Base-by-base conservation (phyloP, 2,113 vertebrate genomes). In the Apteryx owenii region DNA sequence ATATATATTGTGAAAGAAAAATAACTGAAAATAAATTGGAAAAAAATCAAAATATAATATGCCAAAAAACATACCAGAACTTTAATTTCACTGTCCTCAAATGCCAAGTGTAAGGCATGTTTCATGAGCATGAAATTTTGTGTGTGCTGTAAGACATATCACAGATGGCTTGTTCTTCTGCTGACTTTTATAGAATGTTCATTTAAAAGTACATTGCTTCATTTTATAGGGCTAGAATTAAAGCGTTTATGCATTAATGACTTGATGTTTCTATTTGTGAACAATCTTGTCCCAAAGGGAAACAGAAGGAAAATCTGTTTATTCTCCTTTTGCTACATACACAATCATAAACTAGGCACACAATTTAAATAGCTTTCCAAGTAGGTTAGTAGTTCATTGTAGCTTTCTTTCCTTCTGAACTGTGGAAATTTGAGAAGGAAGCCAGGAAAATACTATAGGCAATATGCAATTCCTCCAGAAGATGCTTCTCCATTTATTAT, bases 11-110 rank as follows among this genome's bases (percentile, higher is more conserved):
- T 73, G 18, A 85, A 93, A 65, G 6, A 86, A 89, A 88, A 86
- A n/a, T 61, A 86, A 60, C 8, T 51, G 31, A 65, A 48, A 56
- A 90, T 61, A 85, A 89, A 54, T 78, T 44, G 11, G 70, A 54
- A 97, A 93, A 81, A n/a, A 77, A 93, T 33, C 53, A 90, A 91
- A 95, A 92, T 89, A 77, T 75, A 93, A 91, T 89, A 79, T 75
- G 91, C 64, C 72, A 80, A 68, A 92, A 95, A 92, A 71, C 21
- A 22, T 95, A 95, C 61, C 23, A n/a, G 93, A 95, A 78, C 82
- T 88, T 89, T 62, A 96, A 95, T 93, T 92, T 89, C 84, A 93
- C 60, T 90, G 79, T 95, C 79, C 44, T 92, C 13, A 12, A 54
- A 73, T 76, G 94, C 51, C n/a, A 95, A 72, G 13, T 89, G 29